Conservation (phyloP, 2,797 vertebrate species). For the Anguilla pacifica region DNA sequence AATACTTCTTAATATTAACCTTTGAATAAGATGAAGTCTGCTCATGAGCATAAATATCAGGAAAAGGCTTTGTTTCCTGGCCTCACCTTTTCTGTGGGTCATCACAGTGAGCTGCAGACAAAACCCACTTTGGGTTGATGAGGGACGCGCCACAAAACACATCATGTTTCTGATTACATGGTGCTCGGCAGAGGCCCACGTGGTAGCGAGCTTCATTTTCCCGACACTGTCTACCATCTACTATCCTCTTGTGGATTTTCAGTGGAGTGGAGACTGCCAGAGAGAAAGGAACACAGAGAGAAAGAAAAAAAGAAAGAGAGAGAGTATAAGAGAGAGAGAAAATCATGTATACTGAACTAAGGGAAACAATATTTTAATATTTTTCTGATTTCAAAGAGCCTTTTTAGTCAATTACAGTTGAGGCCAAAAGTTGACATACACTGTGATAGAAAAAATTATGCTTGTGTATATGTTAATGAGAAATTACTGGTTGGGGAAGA, state of each 20-base stretch:
- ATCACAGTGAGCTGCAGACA: slow-evolving; percentile 10
- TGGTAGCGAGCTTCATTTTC: background rate
- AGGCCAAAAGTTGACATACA: too few relatives aligned
- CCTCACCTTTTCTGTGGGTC: background rate
- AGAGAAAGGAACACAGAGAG: background rate
- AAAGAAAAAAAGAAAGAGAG: background rate
- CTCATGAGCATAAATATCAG: background rate
- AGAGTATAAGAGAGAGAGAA: background rate
- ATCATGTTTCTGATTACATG: background rate
- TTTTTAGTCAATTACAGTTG: too few relatives aligned
- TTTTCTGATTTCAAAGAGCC: too few relatives aligned
- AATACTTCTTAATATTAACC: too few relatives aligned
- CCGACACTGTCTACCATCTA: background rate
- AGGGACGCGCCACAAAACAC: slow-evolving; percentile 9
- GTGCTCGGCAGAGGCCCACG: background rate
- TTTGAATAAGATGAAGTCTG: background rate
- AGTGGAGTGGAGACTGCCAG: background rate
- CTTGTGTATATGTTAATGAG: too few relatives aligned
- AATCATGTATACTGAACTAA: too few relatives aligned
- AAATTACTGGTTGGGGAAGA: too few relatives aligned
- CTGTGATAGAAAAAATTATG: too few relatives aligned
- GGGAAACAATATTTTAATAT: too few relatives aligned
- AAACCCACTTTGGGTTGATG: background rate
- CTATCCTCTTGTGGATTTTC: background rate
- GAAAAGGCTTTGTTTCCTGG: background rate